Conservation (phyloP, 2,113 vertebrate genomes). For the Nycticebus coucang region DNA sequence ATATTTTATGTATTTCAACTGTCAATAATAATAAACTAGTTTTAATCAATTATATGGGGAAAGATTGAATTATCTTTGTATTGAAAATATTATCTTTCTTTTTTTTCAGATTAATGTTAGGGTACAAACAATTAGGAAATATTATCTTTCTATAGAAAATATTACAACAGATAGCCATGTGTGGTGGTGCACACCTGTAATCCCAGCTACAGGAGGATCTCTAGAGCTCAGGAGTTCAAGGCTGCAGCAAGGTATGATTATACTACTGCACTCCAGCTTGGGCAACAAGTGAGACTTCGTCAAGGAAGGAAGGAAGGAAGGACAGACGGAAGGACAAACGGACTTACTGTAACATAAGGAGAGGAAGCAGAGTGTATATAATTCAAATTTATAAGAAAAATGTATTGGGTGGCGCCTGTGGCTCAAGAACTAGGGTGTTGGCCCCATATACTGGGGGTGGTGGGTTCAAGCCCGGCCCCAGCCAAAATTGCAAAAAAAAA, state of each 20-base stretch:
- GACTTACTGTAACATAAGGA: not conserved
- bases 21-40: not conserved
- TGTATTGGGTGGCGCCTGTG: too few species aligned
- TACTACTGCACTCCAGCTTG: not conserved
- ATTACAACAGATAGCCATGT: not conserved
- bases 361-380: not conserved
- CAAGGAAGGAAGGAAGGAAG: not conserved
- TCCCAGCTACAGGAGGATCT: not conserved
- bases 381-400: not conserved
- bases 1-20: not conserved
- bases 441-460: too few species aligned
- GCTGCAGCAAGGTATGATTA: too few species aligned
- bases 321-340: not conserved
- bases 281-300: not conserved
- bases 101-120: too few species aligned
- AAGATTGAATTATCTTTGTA: not conserved
- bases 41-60: not conserved
- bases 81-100: not conserved
- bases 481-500: too few species aligned
- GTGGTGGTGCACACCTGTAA: too few species aligned
- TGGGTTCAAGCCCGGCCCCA: too few species aligned
- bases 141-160: not conserved
- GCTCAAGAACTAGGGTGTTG: too few species aligned
- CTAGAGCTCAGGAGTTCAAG: not conserved
- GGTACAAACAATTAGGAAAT: too few species aligned